These are phyloP conservation scores for Malthinus seriepunctatus DNA, from an alignment of 2,888 invertebrate genomes.

Conservation along the genomic window DNA sequence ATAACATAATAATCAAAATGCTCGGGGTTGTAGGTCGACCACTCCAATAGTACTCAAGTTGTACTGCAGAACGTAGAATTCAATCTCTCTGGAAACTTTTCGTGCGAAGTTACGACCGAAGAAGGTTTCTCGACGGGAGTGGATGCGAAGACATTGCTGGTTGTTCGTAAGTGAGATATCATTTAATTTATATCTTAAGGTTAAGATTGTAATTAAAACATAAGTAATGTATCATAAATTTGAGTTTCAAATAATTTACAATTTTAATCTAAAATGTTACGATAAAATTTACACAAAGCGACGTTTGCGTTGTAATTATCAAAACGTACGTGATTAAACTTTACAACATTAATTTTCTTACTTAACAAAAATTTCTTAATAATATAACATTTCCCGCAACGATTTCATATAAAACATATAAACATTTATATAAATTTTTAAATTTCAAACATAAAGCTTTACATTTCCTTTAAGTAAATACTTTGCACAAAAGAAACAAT, in stretches of 20 bases:
- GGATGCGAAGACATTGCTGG: constrained; percentile 69
- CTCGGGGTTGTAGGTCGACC: constrained; percentile 64
- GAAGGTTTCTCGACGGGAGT: constrained; percentile 71
- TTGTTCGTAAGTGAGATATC: constrained; percentile 67
- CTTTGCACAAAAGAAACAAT: constrained; percentile 5
- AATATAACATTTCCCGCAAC: too few species aligned
- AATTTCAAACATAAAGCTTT: constrained; percentile 1
- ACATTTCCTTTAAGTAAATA: constrained; percentile 3
- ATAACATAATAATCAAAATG: constrained; percentile 26
- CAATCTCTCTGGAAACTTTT: constrained; percentile 75
- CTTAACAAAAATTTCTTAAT: too few species aligned
- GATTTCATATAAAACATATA: neutral
- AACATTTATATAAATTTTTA: neutral
- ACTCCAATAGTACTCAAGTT: constrained; percentile 77
- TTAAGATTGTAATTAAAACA: constrained; percentile 5
- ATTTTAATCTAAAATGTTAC: constrained; percentile 5
- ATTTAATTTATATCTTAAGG: constrained; percentile 9
- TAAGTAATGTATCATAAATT: constrained; percentile 1
- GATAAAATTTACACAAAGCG: constrained; percentile 5
- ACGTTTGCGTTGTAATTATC: neutral
- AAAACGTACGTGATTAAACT: neutral
- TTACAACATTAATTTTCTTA: constrained; percentile 4
- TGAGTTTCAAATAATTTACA: constrained; percentile 3
- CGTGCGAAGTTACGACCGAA: constrained; percentile 80
- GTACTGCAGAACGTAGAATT: constrained; percentile 71